Percentiles rank a stretch among this genome's conserved stretches.
phyloP scores from a whole-genome alignment of 2,113 vertebrate genomes.

The Poeciliopsis retropinna region DNA sequence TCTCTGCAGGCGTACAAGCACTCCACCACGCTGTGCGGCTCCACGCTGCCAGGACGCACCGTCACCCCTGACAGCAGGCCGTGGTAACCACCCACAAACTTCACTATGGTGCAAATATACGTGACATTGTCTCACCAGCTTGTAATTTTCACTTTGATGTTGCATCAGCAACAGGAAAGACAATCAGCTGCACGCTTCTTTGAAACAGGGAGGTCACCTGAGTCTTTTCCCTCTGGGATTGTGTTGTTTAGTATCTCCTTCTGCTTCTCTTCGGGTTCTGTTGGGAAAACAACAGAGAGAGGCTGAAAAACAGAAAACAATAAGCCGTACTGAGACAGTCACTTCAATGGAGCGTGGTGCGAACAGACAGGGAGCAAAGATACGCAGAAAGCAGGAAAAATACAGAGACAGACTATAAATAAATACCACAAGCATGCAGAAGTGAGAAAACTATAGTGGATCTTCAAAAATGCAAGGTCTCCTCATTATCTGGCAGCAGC shows the following conservation, averaged over 20 bases:
- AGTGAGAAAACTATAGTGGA: conserved; percentile 32
- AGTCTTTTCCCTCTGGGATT: conserved; percentile 72
- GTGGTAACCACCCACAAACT: conserved; percentile 90
- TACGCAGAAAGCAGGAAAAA: conserved; percentile 26
- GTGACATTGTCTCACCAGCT: not conserved
- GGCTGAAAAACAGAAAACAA: conserved; percentile 25
- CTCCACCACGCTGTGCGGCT: conserved; percentile 97
- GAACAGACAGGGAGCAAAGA: conserved; percentile 31
- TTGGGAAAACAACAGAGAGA: conserved; percentile 25
- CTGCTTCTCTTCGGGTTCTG: conserved; percentile 75
- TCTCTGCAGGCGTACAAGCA: conserved; percentile 98
- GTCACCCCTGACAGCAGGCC: conserved; percentile 97
- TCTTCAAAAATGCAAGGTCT: conserved; percentile 50
- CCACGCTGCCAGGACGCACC: conserved; percentile 93
- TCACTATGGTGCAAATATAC: conserved; percentile 67
- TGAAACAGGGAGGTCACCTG: conserved; percentile 64
- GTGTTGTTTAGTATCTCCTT: conserved; percentile 76
- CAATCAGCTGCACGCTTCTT: conserved; percentile 17
- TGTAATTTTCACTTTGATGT: conserved; percentile 4
- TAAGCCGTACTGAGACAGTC: conserved; percentile 8
- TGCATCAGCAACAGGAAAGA: not conserved
- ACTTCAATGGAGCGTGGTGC: not conserved
- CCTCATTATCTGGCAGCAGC: conserved; percentile 66
- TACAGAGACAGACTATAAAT: not conserved
- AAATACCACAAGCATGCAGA: not conserved